Conservation (phyloP, 2,113 vertebrate species). For the Bujurquina vittata region DNA sequence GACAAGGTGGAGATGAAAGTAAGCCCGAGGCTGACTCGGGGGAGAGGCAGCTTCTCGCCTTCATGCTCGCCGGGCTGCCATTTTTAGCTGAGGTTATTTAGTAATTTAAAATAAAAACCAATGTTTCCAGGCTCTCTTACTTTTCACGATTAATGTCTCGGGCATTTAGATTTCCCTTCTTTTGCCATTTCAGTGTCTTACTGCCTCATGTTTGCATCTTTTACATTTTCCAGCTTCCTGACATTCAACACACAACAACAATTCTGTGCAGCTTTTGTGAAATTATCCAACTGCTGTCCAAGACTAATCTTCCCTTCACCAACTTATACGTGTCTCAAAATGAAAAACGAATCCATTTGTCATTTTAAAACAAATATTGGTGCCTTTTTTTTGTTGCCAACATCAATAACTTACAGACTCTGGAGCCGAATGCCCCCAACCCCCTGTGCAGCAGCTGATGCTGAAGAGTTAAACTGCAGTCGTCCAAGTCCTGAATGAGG, state of each 20-base stretch:
- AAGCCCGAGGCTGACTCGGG: not conserved
- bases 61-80: not conserved
- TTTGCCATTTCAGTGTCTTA: not conserved
- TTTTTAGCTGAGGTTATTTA: not conserved
- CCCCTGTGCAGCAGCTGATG: not conserved
- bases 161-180: not conserved
- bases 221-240: not conserved
- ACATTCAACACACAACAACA: not conserved
- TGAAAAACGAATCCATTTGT: not conserved
- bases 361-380: not conserved
- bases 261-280: not conserved
- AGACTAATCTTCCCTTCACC: not conserved
- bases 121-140: not conserved
- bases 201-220: not conserved
- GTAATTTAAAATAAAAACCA: not conserved
- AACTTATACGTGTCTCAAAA: not conserved
- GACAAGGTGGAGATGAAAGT: not conserved
- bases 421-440: no score
- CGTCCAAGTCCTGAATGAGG: rapidly evolving
- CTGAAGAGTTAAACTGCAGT: not conserved
- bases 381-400: not conserved
- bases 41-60: not conserved
- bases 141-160: not conserved
- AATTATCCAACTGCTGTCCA: not conserved
- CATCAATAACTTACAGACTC: no score